Conservation (phyloP, 2,113 vertebrate species). For the Jacana jacana region DNA sequence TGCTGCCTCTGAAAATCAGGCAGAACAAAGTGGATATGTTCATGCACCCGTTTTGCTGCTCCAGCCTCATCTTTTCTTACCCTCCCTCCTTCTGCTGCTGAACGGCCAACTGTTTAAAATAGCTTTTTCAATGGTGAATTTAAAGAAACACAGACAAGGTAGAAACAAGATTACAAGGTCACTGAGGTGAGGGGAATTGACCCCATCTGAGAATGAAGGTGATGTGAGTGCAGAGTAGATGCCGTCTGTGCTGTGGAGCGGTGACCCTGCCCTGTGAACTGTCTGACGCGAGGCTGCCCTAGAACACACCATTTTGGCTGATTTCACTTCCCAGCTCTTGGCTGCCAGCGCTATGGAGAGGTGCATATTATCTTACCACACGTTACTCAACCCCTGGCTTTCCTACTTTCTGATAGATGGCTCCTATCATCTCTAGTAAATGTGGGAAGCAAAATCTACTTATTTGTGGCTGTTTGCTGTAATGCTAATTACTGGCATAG, state of each 20-base stretch:
- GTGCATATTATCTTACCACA: background rate
- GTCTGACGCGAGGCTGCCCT: background rate
- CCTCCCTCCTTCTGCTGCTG: background rate
- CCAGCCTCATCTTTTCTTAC: background rate
- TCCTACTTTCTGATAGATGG: background rate
- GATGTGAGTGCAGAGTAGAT: background rate
- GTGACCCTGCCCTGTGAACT: background rate
- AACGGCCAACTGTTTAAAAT: background rate
- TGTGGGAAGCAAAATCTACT: background rate
- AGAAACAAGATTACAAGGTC: background rate
- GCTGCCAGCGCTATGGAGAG: background rate
- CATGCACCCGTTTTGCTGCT: background rate
- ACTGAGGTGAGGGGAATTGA: background rate
- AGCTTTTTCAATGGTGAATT: background rate
- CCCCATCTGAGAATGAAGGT: background rate
- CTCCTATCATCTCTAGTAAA: background rate
- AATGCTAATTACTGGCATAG: background rate
- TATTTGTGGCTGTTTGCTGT: background rate
- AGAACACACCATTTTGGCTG: rapidly evolving
- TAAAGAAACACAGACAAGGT: background rate
- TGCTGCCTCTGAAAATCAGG: background rate
- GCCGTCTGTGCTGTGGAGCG: background rate
- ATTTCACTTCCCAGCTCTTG: background rate
- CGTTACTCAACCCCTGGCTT: rapidly evolving
- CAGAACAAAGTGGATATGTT: background rate